Percentiles rank a stretch among this genome's conserved stretches.
These are phyloP conservation scores for Cataglyphis livida DNA, from an alignment of 2,888 invertebrate genomes.

Conservation along the genomic window DNA sequence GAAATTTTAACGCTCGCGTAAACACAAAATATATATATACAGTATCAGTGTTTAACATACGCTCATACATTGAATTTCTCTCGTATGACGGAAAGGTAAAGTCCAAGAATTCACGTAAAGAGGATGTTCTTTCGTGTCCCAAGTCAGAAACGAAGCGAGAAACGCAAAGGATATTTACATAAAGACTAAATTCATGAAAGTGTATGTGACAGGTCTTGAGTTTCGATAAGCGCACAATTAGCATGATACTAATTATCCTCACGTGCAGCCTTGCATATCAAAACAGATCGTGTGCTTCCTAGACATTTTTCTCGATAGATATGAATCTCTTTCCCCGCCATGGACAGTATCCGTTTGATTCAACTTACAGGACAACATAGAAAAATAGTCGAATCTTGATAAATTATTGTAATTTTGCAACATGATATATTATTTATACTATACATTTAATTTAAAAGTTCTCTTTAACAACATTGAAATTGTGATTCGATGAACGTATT, in stretches of 20 bases:
- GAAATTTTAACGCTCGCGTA: constrained; percentile 55
- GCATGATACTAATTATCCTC: constrained; percentile 24
- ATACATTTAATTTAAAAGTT: background rate
- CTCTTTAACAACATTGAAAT: background rate
- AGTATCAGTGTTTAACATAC: constrained; percentile 54
- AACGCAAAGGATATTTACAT: constrained; percentile 1
- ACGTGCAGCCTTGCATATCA: background rate
- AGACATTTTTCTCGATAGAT: constrained; percentile 16
- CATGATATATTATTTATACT: background rate
- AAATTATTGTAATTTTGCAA: background rate
- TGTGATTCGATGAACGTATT: background rate
- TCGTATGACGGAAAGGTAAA: constrained; percentile 24
- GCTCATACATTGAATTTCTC: constrained; percentile 22
- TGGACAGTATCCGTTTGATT: background rate
- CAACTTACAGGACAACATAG: background rate
- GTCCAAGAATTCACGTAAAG: background rate
- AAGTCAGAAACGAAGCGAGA: background rate
- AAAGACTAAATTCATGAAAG: background rate
- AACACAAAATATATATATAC: constrained; percentile 39
- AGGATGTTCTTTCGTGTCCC: background rate
- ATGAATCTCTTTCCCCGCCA: background rate
- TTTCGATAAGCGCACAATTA: constrained; percentile 23
- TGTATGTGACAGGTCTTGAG: background rate
- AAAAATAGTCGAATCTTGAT: background rate
- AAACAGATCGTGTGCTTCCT: background rate